Base-by-base conservation (phyloP, 1,140 invertebrate genomes). In the Drosophila pseudoobscura region DNA sequence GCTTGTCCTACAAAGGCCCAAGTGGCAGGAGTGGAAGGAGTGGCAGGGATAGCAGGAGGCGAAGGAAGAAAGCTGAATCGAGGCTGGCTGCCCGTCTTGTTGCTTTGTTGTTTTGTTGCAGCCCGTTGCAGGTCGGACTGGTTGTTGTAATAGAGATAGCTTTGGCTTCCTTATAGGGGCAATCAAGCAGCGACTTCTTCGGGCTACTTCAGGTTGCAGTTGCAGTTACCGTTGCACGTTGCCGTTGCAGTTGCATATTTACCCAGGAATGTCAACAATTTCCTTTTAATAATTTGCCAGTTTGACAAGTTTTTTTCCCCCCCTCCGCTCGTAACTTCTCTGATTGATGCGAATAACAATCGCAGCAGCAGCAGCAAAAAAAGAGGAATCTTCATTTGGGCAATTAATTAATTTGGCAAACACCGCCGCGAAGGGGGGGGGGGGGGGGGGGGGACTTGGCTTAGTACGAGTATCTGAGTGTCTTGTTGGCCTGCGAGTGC, bases 261-360 rank as follows among this genome's bases (percentile, higher is more conserved):
- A 88, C 52, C 50, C 52, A 77, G 84, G 84, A 88, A 88, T 88
- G 83, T 89, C 83, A 88, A 88, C 84, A 79, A 88, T 88, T 88
- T 88, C 79, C 83, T 83, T 83, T 79, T 83, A 77, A 89, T 88
- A 89, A 89, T 88, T 88, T 88, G 65, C 83, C 78, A 61, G 63
- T 65, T 71, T 64, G 75, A 80, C 78, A 62, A 71, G 73, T 80
- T 80, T 80, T 74, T 17, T 1, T 43, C n/a, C 8, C n/a, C 26
- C 11, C 26, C 13, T 45, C 29, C 2, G 31, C 31, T 31, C 31
- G 31, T 31, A 31, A 31, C 31, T 13, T 56, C 45, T 15, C 62
- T 62, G 41, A 54, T 83, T 74, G 59, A 78, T 65, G 63, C 45
- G 22, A 56, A 51, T 17, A 62, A 64, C 59, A 73, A 57, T 61